Conservation (phyloP, 2,113 vertebrate species). For the Catharus minimus region DNA sequence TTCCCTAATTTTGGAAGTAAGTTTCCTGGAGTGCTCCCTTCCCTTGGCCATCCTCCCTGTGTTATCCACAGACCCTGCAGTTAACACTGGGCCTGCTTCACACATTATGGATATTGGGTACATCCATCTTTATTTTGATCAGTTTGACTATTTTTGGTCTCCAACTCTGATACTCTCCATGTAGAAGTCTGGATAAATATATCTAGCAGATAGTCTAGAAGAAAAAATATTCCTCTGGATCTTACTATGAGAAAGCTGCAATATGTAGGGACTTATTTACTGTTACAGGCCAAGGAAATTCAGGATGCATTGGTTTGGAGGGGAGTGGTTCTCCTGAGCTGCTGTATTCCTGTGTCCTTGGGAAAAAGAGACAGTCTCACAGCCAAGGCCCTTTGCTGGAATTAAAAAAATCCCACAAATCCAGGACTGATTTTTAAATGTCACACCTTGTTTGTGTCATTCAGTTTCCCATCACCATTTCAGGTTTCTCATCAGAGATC, state of each 20-base stretch:
- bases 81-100: not conserved
- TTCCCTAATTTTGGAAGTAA: not conserved
- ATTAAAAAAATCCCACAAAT: not conserved
- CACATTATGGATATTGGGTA: rapidly evolving
- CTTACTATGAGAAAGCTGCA: not conserved
- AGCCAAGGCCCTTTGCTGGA: not conserved
- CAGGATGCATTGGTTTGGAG: not conserved
- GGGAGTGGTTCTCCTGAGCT: not conserved
- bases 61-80: not conserved
- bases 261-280: not conserved
- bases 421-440: not conserved
- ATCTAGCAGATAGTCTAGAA: not conserved
- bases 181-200: not conserved
- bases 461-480: not conserved
- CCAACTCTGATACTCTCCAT: not conserved
- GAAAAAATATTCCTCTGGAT: not conserved
- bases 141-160: not conserved
- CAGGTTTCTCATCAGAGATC: not conserved
- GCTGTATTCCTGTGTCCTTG: not conserved
- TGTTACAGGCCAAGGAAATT: not conserved
- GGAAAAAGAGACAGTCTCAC: not conserved
- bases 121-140: not conserved
- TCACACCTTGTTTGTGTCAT: not conserved
- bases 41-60: not conserved
- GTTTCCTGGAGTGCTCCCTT: not conserved